Evolutionary conservation across 2,113 vertebrate genomes (phyloP), one percentile per base, ranked within the genome.

Genomic region (Spilogale gracilis): DNA sequence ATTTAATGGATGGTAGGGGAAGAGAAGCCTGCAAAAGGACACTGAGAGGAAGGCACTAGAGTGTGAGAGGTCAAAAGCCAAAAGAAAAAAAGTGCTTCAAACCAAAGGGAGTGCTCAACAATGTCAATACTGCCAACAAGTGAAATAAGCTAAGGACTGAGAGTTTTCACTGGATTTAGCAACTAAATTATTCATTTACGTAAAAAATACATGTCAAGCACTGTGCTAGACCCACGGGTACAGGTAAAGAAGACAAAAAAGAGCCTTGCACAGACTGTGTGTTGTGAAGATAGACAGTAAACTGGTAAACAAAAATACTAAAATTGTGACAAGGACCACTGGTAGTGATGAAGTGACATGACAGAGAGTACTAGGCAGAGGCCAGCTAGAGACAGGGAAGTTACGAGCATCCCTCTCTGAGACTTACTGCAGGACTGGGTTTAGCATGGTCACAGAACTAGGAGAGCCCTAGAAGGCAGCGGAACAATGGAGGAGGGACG

Each of bases 1-100:
- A 96, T 48, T 80, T 56, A 95, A 80, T 61, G 43, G 30, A 48
- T 71, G 63, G 32, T 48, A 92, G 71, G 48, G 27, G 21, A 96
- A 90, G 50, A 85, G 81, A 95, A 74, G 18, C n/a, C 73, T 84
- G n/a, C 58, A 89, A 95, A 91, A 91, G 61, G 25, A 93, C 20
- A 81, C 25, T 23, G 32, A 94, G 14, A 96, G 50, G 43, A 84
- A 92, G 45, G 76, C 4, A 16, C 11, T 56, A n/a, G 52, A 87
- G 69, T 20, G 25, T 13, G 32, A 73, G 25, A 84, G 27, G 4
- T n/a, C 58, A 43, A 94, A 94, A 87, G 58, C 18, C 45, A 91
- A 91, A 94, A 76, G 18, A 52, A 69, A 45, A 67, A 63, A 21
- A 16, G 56, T 67, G 5, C 82, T 80, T 96, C 89, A 92, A 87